phyloP scores from a whole-genome alignment of 2,113 vertebrate genomes.

The Lepisosteus osseus region DNA sequence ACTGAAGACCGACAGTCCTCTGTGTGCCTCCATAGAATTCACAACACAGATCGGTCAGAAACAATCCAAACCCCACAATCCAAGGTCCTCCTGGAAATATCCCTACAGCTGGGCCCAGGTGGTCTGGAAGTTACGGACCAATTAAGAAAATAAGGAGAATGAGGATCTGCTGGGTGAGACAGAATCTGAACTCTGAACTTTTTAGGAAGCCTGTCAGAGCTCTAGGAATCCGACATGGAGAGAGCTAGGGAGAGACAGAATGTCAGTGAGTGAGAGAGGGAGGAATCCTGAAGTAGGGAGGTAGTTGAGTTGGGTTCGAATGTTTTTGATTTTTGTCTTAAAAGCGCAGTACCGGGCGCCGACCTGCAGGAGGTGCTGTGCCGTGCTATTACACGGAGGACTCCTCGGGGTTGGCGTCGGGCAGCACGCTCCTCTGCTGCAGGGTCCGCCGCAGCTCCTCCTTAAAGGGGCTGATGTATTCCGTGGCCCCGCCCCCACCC shows the following conservation, averaged over 20 bases:
- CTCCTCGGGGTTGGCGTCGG: conserved; percentile 94
- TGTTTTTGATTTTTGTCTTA: conserved; percentile 44
- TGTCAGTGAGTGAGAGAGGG: conserved; percentile 47
- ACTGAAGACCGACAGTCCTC: no score
- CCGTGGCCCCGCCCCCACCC: conserved; percentile 57
- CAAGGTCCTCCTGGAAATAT: conserved; percentile 1
- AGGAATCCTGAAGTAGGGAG: conserved; percentile 61
- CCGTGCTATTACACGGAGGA: conserved; percentile 79
- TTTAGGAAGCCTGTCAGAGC: conserved; percentile 25
- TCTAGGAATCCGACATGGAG: conserved; percentile 7
- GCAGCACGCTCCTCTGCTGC: conserved; percentile 88
- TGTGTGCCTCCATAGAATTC: no score
- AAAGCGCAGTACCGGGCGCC: background rate
- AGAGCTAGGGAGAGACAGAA: conserved; percentile 37
- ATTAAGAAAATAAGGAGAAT: conserved; percentile 35
- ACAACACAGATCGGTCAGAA: background rate
- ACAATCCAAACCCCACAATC: conserved; percentile 40
- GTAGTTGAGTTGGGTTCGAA: conserved; percentile 52
- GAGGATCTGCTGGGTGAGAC: conserved; percentile 49
- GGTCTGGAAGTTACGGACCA: background rate
- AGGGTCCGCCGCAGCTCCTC: conserved; percentile 72
- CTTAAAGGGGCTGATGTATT: conserved; percentile 71
- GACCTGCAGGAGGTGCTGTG: conserved; percentile 16
- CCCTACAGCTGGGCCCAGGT: no score
- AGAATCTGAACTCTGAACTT: conserved; percentile 37